phyloP scores from a whole-genome alignment of 2,888 invertebrate genomes.

The Drosophila parthenogenetica region DNA sequence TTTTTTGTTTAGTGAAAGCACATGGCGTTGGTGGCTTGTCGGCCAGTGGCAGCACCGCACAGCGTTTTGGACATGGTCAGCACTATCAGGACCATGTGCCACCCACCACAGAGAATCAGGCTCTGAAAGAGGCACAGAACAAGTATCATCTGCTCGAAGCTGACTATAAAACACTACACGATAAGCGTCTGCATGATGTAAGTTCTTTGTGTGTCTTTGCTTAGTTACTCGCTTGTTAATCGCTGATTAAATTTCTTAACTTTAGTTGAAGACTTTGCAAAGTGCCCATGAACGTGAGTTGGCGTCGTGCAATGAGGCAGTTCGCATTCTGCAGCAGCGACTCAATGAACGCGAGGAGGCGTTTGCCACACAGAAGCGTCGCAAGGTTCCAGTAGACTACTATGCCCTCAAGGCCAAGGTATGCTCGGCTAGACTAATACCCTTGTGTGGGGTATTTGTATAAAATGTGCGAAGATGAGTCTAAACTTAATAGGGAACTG shows the following conservation, averaged over 20 bases:
- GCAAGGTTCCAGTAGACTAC: constrained; percentile 85
- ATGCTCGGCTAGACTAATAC: constrained; percentile 28
- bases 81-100: constrained; percentile 79
- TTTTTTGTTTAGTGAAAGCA: not conserved
- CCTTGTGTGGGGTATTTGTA: not conserved
- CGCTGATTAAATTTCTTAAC: constrained; percentile 47
- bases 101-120: constrained; percentile 83
- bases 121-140: constrained; percentile 86
- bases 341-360: constrained; percentile 84
- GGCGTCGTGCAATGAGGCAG: constrained; percentile 84
- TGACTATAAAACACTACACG: constrained; percentile 91
- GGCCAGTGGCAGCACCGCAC: constrained; percentile 28
- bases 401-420: constrained; percentile 85
- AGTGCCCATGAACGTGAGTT: constrained; percentile 90
- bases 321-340: constrained; percentile 84
- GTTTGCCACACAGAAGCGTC: constrained; percentile 83
- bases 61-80: constrained; percentile 51
- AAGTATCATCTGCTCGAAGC: constrained; percentile 90
- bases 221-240: not conserved
- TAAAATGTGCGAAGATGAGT: too few relatives aligned
- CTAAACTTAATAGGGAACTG: too few relatives aligned
- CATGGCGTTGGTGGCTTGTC: constrained; percentile 9
- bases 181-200: constrained; percentile 92
- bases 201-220: constrained; percentile 82
- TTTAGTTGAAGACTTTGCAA: constrained; percentile 91